These are phyloP conservation scores for Ciconia maguari DNA, from an alignment of 2,113 vertebrate genomes.

Conservation along the genomic window DNA sequence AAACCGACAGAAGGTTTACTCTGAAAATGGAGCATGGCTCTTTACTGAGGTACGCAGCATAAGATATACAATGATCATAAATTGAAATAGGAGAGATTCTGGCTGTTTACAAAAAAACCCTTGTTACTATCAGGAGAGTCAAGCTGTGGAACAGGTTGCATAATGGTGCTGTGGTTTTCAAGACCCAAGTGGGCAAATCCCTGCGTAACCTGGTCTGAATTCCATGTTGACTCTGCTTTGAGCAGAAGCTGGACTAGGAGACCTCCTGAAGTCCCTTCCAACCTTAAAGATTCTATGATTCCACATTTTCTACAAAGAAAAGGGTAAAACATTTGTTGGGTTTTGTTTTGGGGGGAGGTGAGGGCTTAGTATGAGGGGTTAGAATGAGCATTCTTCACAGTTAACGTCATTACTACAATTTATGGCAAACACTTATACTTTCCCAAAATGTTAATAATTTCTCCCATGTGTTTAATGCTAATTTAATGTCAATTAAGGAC, in stretches of 20 bases:
- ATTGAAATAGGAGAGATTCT: background rate
- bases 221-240: background rate
- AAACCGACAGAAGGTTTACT: background rate
- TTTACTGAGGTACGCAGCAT: background rate
- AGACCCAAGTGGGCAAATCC: background rate
- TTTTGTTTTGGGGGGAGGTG: accelerated
- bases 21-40: background rate
- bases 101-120: background rate
- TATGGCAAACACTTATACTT: background rate
- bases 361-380: too few species aligned
- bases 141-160: background rate
- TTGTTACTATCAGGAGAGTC: background rate
- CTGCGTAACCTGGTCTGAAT: background rate
- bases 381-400: background rate
- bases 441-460: background rate
- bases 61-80: too few species aligned
- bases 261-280: background rate
- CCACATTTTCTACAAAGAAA: background rate
- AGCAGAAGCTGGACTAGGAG: background rate
- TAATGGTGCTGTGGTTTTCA: background rate
- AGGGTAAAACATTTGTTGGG: background rate
- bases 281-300: background rate
- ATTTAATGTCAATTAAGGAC: background rate
- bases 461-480: background rate
- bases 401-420: background rate